Percentiles rank a stretch among this genome's conserved stretches.
Evolutionary conservation across 2,888 invertebrate species (phyloP).

Genomic region (Cyrtodaria siliqua): DNA sequence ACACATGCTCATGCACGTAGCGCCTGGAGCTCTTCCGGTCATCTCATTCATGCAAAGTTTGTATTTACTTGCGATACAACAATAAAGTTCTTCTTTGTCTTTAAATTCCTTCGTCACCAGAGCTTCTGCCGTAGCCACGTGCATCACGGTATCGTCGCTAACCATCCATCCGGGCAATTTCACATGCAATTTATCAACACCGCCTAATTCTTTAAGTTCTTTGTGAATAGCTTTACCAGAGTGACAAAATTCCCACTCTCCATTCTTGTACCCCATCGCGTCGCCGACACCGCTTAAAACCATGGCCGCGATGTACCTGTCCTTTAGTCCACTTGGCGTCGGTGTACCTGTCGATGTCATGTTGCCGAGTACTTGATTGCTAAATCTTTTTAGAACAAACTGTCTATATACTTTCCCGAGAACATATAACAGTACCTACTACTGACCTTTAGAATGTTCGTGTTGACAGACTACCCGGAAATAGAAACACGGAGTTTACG

Average conservation of each 20-base stretch:
- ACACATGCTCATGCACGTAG: constrained; percentile 18
- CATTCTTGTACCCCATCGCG: constrained; percentile 82
- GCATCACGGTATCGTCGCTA: constrained; percentile 85
- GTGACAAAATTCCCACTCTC: constrained; percentile 81
- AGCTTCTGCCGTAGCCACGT: constrained; percentile 83
- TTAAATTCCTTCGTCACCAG: constrained; percentile 10
- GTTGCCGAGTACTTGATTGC: no score
- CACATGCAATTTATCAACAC: constrained; percentile 73
- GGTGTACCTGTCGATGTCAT: no score
- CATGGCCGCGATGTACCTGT: constrained; percentile 80
- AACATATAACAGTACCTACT: no score
- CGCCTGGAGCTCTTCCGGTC: constrained; percentile 62
- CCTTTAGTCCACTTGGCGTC: no score
- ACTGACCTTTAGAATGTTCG: no score
- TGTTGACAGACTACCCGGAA: no score
- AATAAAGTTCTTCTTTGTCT: constrained; percentile 63
- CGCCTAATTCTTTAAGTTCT: constrained; percentile 76
- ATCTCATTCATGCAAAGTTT: constrained; percentile 78
- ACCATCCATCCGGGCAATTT: constrained; percentile 77
- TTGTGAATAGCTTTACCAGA: constrained; percentile 76
- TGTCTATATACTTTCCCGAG: no score
- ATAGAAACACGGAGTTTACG: no score
- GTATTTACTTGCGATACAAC: constrained; percentile 69
- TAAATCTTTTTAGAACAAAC: no score
- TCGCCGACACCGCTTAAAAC: constrained; percentile 83